These are phyloP conservation scores for Otolemur crassicaudatus DNA, from an alignment of 2,797 vertebrate species.

Conservation along the genomic window DNA sequence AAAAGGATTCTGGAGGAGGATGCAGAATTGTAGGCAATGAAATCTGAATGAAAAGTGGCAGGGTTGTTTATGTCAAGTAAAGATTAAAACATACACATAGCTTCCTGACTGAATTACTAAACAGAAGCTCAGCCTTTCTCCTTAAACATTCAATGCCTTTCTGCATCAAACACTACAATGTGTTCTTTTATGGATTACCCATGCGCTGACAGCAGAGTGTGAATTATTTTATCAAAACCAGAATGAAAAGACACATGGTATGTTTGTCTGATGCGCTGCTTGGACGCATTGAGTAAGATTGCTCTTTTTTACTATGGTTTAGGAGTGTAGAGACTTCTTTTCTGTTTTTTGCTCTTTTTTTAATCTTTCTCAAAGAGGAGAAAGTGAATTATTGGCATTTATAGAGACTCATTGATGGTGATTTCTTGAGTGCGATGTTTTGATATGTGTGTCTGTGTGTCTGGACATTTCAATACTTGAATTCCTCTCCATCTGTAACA, in stretches of 20 bases:
- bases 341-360: background rate
- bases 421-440: background rate
- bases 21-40: slow-evolving; percentile 24
- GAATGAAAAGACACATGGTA: background rate
- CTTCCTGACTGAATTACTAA: slow-evolving; percentile 61
- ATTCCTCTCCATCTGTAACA: background rate
- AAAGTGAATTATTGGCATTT: background rate
- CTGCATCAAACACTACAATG: background rate
- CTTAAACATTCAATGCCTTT: background rate
- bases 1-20: slow-evolving; percentile 54
- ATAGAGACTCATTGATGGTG: background rate
- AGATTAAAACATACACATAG: slow-evolving; percentile 40
- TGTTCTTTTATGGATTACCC: background rate
- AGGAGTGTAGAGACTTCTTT: background rate
- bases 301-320: slow-evolving; percentile 2
- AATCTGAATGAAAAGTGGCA: slow-evolving; percentile 57
- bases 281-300: background rate
- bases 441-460: background rate
- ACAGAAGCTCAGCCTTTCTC: slow-evolving; percentile 9
- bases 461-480: background rate
- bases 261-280: background rate
- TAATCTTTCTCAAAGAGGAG: background rate
- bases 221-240: slow-evolving; percentile 44
- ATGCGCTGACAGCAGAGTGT: background rate
- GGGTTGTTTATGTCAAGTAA: slow-evolving; percentile 32